These are phyloP conservation scores for Perizoma affinitatum DNA, from an alignment of 2,888 invertebrate genomes.

Conservation along the genomic window DNA sequence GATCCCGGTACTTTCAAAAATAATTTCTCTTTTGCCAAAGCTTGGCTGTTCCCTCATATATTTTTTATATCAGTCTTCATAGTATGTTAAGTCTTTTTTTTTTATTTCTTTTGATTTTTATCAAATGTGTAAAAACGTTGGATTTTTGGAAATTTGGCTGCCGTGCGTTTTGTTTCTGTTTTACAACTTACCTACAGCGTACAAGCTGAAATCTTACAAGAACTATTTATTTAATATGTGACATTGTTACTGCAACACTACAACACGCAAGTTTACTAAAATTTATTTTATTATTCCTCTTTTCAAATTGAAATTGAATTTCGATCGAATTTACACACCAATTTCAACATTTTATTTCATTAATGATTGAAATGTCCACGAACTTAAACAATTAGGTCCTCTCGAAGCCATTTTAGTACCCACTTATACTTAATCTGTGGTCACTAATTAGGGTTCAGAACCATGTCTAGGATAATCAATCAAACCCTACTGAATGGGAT, in stretches of 20 bases:
- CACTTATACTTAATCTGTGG: background rate
- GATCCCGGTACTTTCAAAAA: conserved; percentile 71
- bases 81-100: conserved; percentile 35
- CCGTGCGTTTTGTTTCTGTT: conserved; percentile 22
- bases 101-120: conserved; percentile 30
- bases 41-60: conserved; percentile 51
- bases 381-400: no score
- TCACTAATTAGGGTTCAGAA: conserved; percentile 33
- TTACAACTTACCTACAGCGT: conserved; percentile 22
- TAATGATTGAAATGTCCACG: no score
- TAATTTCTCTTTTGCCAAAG: conserved; percentile 64
- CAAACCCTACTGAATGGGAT: conserved; percentile 30
- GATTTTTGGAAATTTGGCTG: conserved; percentile 22
- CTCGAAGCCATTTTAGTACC: no score
- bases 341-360: no score
- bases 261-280: no score
- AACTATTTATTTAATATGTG: conserved; percentile 4
- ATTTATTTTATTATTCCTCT: no score
- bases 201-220: conserved; percentile 15
- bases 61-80: conserved; percentile 41
- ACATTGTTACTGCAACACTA: no score
- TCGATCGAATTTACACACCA: no score
- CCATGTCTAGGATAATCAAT: conserved; percentile 36
- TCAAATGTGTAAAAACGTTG: conserved; percentile 26
- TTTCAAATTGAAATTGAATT: no score